These are phyloP conservation scores for Pseudococcus longispinus DNA, from an alignment of 2,888 invertebrate genomes.

Conservation along the genomic window DNA sequence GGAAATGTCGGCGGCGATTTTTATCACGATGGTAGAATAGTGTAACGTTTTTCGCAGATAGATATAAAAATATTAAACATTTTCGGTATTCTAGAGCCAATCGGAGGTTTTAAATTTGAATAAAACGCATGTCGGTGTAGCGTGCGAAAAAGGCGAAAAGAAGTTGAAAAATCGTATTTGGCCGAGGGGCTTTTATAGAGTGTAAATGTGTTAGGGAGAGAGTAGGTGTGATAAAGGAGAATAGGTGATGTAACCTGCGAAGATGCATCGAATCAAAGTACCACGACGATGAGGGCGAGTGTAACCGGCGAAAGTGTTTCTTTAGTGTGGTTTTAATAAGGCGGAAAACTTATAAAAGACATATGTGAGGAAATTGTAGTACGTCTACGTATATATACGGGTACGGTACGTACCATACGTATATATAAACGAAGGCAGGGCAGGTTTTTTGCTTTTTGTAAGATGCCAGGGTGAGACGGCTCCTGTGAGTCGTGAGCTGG, in stretches of 20 bases:
- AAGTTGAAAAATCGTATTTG: background rate
- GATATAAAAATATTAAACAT: slow-evolving; percentile 37
- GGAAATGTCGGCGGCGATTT: slow-evolving; percentile 20
- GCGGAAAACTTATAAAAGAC: slow-evolving; percentile 40
- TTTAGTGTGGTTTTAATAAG: slow-evolving; percentile 47
- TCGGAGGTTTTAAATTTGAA: background rate
- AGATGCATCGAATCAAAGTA: slow-evolving; percentile 23
- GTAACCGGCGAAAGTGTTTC: slow-evolving; percentile 41
- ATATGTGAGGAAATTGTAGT: slow-evolving; percentile 40
- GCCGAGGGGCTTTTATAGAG: background rate
- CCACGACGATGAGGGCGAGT: background rate
- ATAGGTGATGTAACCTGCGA: background rate
- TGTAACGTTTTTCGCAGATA: background rate
- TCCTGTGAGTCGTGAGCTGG: slow-evolving; percentile 40
- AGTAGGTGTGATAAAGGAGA: background rate
- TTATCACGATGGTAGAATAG: background rate
- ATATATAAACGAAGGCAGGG: background rate
- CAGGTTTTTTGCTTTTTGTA: slow-evolving; percentile 14
- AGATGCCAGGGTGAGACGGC: slow-evolving; percentile 35
- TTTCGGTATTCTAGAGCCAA: background rate
- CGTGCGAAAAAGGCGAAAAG: background rate
- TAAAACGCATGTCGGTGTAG: background rate
- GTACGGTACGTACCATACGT: background rate
- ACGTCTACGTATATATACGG: background rate
- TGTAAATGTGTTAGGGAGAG: background rate